A percentile compares a stretch with the other conserved stretches of the same genome.
These are phyloP conservation scores for Scomber colias DNA, from an alignment of 2,113 vertebrate species.

Conservation along the genomic window DNA sequence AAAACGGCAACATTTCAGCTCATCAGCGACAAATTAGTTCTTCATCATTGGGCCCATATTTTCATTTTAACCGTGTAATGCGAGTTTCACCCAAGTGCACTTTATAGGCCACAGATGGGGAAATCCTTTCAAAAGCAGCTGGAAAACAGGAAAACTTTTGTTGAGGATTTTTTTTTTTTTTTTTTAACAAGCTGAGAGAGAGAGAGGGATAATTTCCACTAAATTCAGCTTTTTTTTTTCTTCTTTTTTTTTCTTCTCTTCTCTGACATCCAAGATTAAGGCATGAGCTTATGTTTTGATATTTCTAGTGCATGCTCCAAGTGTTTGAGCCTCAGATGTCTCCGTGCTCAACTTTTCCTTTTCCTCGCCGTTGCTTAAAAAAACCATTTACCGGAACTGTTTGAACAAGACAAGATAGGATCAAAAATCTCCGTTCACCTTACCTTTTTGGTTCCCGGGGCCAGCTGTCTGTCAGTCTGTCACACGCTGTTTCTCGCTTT, in stretches of 20 bases:
- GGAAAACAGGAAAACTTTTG: neutral
- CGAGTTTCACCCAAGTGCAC: neutral
- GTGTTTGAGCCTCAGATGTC: neutral
- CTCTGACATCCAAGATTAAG: neutral
- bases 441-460: conserved; percentile 49
- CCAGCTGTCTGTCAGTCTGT: conserved; percentile 12
- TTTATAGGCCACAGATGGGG: conserved; percentile 30
- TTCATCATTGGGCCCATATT: neutral
- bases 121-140: conserved; percentile 11
- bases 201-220: neutral
- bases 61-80: neutral
- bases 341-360: neutral
- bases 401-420: neutral
- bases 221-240: neutral
- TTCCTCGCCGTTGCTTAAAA: neutral
- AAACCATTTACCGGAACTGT: neutral
- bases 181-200: neutral
- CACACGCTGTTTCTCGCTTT: conserved; percentile 2
- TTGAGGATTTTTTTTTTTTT: neutral
- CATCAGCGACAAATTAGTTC: neutral
- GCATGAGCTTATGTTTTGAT: neutral
- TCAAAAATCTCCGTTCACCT: neutral
- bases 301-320: neutral
- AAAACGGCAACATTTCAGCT: neutral
- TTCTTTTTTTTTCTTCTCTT: neutral